A percentile compares a stretch with the other conserved stretches of the same genome.
Evolutionary conservation across 2,888 invertebrate genomes (phyloP).

Genomic region (Cheiracanthium punctorium): DNA sequence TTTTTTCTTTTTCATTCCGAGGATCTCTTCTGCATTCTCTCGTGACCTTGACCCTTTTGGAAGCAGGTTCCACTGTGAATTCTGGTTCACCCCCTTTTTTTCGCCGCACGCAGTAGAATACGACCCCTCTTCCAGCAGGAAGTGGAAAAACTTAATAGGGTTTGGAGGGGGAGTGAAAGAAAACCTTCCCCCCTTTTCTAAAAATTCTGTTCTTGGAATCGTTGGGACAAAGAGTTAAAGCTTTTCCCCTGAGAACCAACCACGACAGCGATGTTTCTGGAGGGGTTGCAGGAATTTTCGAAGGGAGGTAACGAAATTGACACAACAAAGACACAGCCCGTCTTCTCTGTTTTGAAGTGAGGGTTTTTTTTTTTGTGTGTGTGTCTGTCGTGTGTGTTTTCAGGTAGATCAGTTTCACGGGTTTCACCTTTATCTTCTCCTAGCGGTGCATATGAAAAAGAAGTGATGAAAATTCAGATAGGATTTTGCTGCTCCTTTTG

Average conservation of each 20-base stretch:
- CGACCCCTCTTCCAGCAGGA: slow-evolving; percentile 40
- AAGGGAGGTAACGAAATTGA: neutral
- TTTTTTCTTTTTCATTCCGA: neutral
- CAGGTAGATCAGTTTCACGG: neutral
- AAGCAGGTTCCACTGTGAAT: slow-evolving; percentile 59
- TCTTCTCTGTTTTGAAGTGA: too few relatives aligned
- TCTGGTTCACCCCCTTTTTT: slow-evolving; percentile 5
- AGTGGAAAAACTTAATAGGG: slow-evolving; percentile 35
- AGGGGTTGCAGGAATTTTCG: neutral
- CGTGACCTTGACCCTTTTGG: slow-evolving; percentile 56
- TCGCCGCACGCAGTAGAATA: neutral
- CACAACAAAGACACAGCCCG: neutral
- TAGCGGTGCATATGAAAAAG: neutral
- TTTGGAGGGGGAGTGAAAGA: neutral
- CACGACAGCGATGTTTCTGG: neutral
- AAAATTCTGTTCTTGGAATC: slow-evolving; percentile 37
- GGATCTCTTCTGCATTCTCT: neutral
- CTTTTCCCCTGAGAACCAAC: slow-evolving; percentile 29
- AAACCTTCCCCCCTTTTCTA: neutral
- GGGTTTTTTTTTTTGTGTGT: too few relatives aligned
- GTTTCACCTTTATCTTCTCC: neutral
- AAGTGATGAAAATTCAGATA: neutral
- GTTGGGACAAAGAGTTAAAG: slow-evolving; percentile 59
- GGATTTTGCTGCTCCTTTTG: neutral
- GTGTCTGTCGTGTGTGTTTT: too few relatives aligned